These are phyloP conservation scores for Cantharis rufa DNA, from an alignment of 2,888 invertebrate species.

Conservation along the genomic window DNA sequence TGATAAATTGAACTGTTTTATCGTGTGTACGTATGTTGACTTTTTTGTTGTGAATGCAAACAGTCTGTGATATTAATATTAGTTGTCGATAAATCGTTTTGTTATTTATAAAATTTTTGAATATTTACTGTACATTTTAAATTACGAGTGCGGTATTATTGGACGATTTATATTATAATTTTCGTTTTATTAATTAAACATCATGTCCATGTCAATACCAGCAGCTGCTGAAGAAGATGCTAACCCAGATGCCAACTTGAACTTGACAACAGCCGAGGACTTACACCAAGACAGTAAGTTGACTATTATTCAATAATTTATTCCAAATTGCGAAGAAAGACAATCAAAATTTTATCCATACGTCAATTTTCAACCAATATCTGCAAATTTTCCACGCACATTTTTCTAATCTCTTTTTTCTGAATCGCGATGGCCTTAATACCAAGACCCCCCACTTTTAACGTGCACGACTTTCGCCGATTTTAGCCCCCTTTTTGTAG, in stretches of 20 bases:
- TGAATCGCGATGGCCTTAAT: not conserved
- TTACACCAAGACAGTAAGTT: conserved; percentile 27
- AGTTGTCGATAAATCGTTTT: conserved; percentile 33
- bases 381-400: not conserved
- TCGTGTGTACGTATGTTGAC: conserved; percentile 56
- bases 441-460: not conserved
- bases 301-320: not conserved
- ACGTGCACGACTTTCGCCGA: not conserved
- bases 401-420: not conserved
- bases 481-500: not conserved
- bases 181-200: conserved; percentile 5
- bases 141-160: conserved; percentile 13
- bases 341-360: not conserved
- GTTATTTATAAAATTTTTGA: conserved; percentile 30
- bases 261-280: conserved; percentile 16
- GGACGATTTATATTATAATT: conserved; percentile 4
- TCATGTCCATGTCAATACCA: conserved; percentile 30
- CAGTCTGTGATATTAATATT: conserved; percentile 66
- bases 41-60: conserved; percentile 62
- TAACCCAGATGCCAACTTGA: conserved; percentile 10
- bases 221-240: conserved; percentile 21
- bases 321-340: not conserved
- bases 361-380: not conserved
- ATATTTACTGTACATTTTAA: conserved; percentile 25
- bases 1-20: conserved; percentile 32